phyloP scores from a whole-genome alignment of 2,113 vertebrate species.

The Jaculus jaculus region DNA sequence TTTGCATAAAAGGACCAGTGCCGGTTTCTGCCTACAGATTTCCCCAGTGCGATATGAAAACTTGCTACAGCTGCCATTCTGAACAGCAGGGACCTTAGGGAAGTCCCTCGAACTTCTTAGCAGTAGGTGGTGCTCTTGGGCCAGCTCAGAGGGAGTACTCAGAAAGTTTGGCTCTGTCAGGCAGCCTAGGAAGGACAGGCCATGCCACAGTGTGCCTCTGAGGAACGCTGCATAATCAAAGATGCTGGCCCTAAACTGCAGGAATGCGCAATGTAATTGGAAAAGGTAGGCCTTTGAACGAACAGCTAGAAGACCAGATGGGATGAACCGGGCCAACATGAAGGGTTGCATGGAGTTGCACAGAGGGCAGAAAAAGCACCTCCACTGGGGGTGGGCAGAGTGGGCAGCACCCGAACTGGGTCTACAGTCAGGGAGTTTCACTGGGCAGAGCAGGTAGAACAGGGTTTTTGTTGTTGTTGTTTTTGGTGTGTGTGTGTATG shows the following conservation, averaged over 20 bases:
- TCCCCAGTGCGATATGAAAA: neutral
- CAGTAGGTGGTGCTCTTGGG: conserved; percentile 78
- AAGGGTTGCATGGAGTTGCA: neutral
- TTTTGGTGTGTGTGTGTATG: no score
- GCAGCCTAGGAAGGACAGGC: neutral
- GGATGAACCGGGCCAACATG: neutral
- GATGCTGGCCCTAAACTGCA: neutral
- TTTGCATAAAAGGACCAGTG: conserved; percentile 22
- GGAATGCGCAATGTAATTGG: neutral
- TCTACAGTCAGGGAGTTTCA: neutral
- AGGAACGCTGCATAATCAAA: conserved; percentile 17
- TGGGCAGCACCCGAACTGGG: neutral
- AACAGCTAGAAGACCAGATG: neutral
- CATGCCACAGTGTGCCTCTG: neutral
- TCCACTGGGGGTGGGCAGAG: neutral
- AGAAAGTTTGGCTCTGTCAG: neutral
- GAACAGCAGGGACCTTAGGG: neutral
- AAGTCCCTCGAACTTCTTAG: neutral
- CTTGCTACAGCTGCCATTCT: neutral
- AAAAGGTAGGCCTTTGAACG: neutral
- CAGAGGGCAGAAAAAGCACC: neutral
- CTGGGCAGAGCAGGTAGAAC: neutral
- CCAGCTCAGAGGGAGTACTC: neutral
- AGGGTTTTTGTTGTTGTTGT: neutral
- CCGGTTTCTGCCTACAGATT: neutral